phyloP scores from a whole-genome alignment of 2,113 vertebrate genomes.

The Columba janthina region DNA sequence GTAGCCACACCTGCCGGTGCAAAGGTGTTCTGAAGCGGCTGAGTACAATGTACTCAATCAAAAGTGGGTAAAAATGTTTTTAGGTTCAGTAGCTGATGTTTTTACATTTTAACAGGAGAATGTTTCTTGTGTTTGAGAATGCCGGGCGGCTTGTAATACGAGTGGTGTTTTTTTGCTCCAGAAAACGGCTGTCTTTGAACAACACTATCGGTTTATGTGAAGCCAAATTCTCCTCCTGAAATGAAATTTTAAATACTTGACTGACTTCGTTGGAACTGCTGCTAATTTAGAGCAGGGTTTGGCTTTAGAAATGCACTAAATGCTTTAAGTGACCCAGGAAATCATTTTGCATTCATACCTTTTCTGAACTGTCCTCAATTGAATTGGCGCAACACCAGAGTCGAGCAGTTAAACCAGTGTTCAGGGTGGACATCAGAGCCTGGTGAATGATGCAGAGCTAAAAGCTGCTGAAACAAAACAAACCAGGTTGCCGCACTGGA shows the following conservation, averaged over 20 bases:
- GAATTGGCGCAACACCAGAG: background rate
- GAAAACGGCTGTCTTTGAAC: background rate
- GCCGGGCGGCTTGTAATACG: background rate
- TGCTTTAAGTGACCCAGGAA: slow-evolving; percentile 9
- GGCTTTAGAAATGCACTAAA: background rate
- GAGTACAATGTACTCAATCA: slow-evolving; percentile 39
- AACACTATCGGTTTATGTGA: background rate
- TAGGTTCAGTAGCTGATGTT: slow-evolving; percentile 29
- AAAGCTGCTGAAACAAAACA: background rate
- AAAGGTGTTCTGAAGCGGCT: slow-evolving; percentile 36
- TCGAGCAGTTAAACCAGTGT: background rate
- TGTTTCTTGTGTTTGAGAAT: background rate
- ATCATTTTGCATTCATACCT: background rate
- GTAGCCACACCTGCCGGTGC: slow-evolving; percentile 11
- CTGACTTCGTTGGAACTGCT: background rate
- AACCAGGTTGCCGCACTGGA: background rate
- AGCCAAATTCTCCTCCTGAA: background rate
- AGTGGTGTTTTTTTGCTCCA: slow-evolving; percentile 10
- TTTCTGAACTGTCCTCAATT: slow-evolving; percentile 2
- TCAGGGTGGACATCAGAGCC: background rate
- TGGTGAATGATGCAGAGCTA: background rate
- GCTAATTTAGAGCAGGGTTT: background rate
- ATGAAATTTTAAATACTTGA: background rate
- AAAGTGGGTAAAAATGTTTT: slow-evolving; percentile 33
- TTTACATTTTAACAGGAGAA: slow-evolving; percentile 17